Evolutionary conservation across 23 tunicate species (phyloP), one percentile per base, ranked within the genome.

Genomic region (Clavelina lepadiformis): DNA sequence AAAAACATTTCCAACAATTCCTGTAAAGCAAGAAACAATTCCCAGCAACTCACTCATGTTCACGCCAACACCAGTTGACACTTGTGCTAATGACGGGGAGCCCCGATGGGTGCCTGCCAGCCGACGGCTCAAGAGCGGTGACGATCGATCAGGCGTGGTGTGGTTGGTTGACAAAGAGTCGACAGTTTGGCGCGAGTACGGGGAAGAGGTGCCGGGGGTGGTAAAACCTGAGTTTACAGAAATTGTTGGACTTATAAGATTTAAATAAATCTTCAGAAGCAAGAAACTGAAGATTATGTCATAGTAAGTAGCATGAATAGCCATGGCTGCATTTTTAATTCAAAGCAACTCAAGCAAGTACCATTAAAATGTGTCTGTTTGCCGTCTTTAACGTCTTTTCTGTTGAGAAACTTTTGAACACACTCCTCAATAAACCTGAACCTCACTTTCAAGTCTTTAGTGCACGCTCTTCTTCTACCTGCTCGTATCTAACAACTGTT

Each of bases 61-160:
- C 15, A 63, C 19, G 33, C 34, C 29, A 19, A 46, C 28, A 24
- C 77, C 77, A 31, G 80, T 60, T 11, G 67, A 35, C 19, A 49
- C 35, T 22, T 67, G 76, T 4, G 47, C 70, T 3, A 82, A 35
- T 13, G 85, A 62, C 3, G 91, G 71, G 2, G 91, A 82, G 13
- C 74, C 67, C 22, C 71, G 35, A 41, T 68, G 80, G 7, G 47
- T 37, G 21, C 21, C 72, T 22, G 71, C 77, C 31, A 81, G 49
- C 31, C 95, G 46, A 47, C 95, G 33, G 31, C 72, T 66, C 41
- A 79, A 64, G 8, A 86, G 63, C 35, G 95, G 95, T 7, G 95
- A 86, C 0, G 80, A 46, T 8, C 85, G 80, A 28, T 86, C 95
- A 28, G 85, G 65, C 3, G 85, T 65, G n/a, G 68, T 36, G 35